phyloP scores from a whole-genome alignment of 2,888 invertebrate genomes.

The Archaeoteleia sp. region DNA sequence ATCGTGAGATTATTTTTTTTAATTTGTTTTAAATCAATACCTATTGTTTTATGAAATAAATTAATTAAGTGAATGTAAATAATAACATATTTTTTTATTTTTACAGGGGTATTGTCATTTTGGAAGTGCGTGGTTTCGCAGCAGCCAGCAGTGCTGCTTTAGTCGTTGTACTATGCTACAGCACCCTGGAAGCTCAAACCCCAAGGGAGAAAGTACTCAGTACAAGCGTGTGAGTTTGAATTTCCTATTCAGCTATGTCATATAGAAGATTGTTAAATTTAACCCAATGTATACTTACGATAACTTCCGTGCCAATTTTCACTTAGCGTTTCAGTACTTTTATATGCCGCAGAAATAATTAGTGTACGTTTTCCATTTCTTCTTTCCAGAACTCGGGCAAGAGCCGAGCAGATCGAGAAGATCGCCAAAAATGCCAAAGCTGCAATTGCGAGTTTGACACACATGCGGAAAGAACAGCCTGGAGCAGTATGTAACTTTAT shows the following conservation, averaged over 20 bases:
- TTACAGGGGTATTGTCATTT: conserved; percentile 69
- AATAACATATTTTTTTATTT: conserved; percentile 35
- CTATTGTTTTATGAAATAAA: too few species aligned
- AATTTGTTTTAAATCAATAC: too few species aligned
- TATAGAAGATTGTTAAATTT: too few species aligned
- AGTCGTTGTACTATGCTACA: conserved; percentile 68
- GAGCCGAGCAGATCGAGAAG: conserved; percentile 62
- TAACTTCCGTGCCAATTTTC: too few species aligned
- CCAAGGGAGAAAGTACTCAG: conserved; percentile 57
- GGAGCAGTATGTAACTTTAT: conserved; percentile 62
- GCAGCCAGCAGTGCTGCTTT: conserved; percentile 72
- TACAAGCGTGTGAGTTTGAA: conserved; percentile 30
- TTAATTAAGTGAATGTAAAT: too few species aligned
- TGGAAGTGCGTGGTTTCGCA: conserved; percentile 70
- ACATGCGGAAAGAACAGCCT: conserved; percentile 67
- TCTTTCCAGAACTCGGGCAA: conserved; percentile 59
- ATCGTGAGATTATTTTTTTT: too few species aligned
- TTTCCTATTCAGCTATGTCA: too few species aligned
- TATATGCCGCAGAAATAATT: too few species aligned
- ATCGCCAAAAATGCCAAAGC: conserved; percentile 62
- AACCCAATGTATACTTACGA: too few species aligned
- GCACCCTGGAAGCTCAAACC: conserved; percentile 66
- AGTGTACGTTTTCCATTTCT: too few species aligned
- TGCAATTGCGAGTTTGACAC: conserved; percentile 58
- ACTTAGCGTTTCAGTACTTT: too few species aligned